A percentile compares a stretch with the other conserved stretches of the same genome.
phyloP scores from a whole-genome alignment of 2,113 vertebrate genomes.

The Damaliscus lunatus region DNA sequence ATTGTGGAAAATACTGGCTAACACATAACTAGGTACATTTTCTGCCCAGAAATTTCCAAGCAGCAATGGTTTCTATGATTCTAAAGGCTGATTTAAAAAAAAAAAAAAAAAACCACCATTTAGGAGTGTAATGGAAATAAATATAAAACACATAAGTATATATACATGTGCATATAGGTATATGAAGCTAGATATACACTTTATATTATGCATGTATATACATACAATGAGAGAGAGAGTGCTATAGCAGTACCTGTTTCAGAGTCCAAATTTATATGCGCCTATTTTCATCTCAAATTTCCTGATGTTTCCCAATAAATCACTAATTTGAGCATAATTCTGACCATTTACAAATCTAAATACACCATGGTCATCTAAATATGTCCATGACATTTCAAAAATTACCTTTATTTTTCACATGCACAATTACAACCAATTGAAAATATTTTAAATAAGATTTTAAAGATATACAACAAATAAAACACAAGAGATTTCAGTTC shows the following conservation, averaged over 20 bases:
- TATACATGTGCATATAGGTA: accelerated
- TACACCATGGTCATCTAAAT: background rate
- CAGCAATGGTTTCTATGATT: background rate
- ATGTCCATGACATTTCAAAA: background rate
- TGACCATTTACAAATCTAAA: background rate
- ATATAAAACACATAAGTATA: background rate
- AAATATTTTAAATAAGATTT: background rate
- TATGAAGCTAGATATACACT: background rate
- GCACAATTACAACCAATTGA: background rate
- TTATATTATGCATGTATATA: background rate
- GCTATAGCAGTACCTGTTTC: background rate
- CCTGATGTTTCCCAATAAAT: background rate
- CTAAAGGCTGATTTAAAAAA: background rate
- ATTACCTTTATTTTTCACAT: background rate
- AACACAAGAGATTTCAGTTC: background rate
- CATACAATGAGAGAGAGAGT: background rate
- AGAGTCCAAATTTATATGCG: background rate
- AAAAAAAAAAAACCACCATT: background rate
- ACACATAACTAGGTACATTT: background rate
- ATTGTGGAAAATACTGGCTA: background rate
- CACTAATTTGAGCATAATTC: background rate
- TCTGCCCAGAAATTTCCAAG: background rate
- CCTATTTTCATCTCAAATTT: background rate
- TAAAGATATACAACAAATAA: background rate
- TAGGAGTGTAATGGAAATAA: accelerated